Base-by-base conservation (phyloP, 2,113 vertebrate species). In the Lepisosteus oculatus region DNA sequence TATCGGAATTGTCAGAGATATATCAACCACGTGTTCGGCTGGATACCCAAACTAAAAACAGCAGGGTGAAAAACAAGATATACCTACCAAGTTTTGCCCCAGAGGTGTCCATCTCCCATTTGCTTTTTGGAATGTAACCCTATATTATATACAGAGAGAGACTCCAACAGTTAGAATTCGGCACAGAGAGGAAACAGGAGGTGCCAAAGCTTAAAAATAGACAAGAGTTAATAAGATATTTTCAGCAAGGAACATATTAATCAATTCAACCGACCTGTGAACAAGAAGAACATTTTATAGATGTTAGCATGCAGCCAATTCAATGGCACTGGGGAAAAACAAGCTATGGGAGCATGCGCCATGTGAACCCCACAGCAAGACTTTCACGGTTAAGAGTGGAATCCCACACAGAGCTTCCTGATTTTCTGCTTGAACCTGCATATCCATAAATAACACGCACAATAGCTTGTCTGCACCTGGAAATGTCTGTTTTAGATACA, bases 31-130 rank as follows among this genome's bases (percentile, higher is more conserved):
- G 29, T 29, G 2, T 29, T 29, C 29, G 29, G 29, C 2, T 29
- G 29, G 29, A 29, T 29, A 29, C 29, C 29, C 29, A 29, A 29
- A 29, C 29, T 29, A 29, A 29, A 29, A 29, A 29, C 29, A 29
- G 29, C 29, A 29, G 29, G 84, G 86, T 87, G 5, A 75, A 62
- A 43, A 74, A 83, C 67, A 56, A 85, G 89, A 88, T 29, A 29
- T 85, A 96, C 97, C 91, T 92, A 99, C 97, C 97, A 78, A 99
- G 95, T 88, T 97, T 99, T 78, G 96, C 97, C 89, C 98, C 97
- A 84, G 97, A 99, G 71, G 97, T 99, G 91, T 99, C 97, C 96
- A 99, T 99, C 95, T 99, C 97, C 97, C 97, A 99, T 96, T 99
- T 99, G 96, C 97, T 99, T 98, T 99, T 99, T 89, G 97, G 96